Evolutionary conservation across 1,140 invertebrate genomes (phyloP), one percentile per base, ranked within the genome.

Genomic region (Tetramorium simillimum): DNA sequence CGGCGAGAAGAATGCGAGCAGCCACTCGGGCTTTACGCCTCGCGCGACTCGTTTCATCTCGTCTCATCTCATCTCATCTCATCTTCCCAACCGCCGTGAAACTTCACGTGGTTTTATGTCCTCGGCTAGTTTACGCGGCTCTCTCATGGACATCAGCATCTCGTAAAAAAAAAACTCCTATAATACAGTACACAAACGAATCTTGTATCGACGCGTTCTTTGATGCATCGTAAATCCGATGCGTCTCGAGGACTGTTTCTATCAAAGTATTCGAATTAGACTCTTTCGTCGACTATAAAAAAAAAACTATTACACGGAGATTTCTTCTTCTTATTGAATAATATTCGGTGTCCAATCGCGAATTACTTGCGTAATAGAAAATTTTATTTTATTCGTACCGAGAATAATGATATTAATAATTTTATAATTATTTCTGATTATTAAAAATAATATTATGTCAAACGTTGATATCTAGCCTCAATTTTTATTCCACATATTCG

Each of bases 31-130:
- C 49, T 82, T 75, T 87, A 75, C 28, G 65, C 69, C 58, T 72
- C 43, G 67, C 65, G 53, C 85, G 85, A 60, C 60, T 28, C 37
- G 56, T 65, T 75, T 85, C 82, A 43, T 85, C 73, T 85, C 72
- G 40, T 73, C 51, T 60, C 37, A 46, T 62, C 56, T 51, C 24
- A 51, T 58, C 65, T 82, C 67, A 65, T 82, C 73, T 65, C 58
- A 43, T 53, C 49, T 18, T 33, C 33, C 43, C 40, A 14, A 37
- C 16, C 65, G 51, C 53, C 5, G 33, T 51, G 28, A 51, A 81
- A 40, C 40, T 70, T 70, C 16, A 58, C n/a, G 14, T 28, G 37
- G 58, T 70, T 63, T 69, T 51, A 53, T 33, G 37, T 81, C n/a
- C 18, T 53, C 33, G 28, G 10, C 28, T 62, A 58, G 43, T 81